Evolutionary conservation across 2,113 vertebrate genomes (phyloP).

Genomic region (Tychaedon coryphoeus): DNA sequence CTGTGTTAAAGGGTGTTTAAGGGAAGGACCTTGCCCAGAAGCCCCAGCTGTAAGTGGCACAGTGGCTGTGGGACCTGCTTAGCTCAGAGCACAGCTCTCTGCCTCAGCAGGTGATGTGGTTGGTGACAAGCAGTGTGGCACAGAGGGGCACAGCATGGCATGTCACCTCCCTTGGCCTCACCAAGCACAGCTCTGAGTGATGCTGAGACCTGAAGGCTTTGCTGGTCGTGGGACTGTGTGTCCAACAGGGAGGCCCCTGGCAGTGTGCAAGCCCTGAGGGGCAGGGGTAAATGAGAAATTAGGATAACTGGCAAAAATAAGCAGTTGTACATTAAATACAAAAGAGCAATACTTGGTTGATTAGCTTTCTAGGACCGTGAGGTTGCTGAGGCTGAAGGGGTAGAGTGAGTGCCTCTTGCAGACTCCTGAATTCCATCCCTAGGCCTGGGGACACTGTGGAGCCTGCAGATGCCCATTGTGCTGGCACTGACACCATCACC

Average conservation of each 20-base stretch:
- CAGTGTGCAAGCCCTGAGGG: neutral
- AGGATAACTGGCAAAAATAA: neutral
- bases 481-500: neutral
- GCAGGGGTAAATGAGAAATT: rapidly evolving
- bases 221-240: rapidly evolving
- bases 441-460: rapidly evolving
- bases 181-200: rapidly evolving
- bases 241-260: neutral
- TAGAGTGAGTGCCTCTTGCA: neutral
- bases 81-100: neutral
- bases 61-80: neutral
- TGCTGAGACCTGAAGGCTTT: neutral
- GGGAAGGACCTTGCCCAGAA: neutral
- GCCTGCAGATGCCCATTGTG: neutral
- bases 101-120: neutral
- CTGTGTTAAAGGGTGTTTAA: rapidly evolving
- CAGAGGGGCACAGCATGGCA: neutral
- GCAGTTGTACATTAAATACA: neutral
- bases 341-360: neutral
- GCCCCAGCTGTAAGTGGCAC: neutral
- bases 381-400: neutral
- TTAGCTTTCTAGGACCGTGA: neutral
- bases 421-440: neutral
- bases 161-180: neutral
- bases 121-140: neutral